Conservation (phyloP, 2,888 invertebrate species). For the Melanargia galathea region DNA sequence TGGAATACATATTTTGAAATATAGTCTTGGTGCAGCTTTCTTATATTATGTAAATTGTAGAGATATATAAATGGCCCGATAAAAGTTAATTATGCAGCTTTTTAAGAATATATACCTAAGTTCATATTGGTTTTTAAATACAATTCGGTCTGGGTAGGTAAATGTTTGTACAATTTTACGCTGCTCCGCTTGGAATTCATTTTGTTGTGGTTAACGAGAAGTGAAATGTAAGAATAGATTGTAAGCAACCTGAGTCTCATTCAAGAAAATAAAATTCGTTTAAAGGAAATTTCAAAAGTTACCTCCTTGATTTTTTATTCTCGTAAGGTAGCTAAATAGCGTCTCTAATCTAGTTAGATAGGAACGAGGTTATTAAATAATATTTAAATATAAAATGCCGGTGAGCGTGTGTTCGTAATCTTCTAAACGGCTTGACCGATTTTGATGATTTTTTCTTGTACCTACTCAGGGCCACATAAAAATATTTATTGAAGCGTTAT, state of each 20-base stretch:
- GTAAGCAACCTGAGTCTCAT: slow-evolving; percentile 7
- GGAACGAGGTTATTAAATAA: too few relatives aligned
- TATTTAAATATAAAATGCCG: too few relatives aligned
- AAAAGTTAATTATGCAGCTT: neutral
- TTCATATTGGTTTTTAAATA: slow-evolving; percentile 27
- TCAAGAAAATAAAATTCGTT: neutral
- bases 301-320: neutral
- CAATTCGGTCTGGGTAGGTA: slow-evolving; percentile 19
- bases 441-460: too few relatives aligned
- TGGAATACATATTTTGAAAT: neutral
- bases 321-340: neutral
- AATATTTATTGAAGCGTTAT: too few relatives aligned
- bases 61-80: too few relatives aligned
- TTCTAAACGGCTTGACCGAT: too few relatives aligned
- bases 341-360: too few relatives aligned
- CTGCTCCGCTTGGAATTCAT: slow-evolving; percentile 18
- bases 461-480: too few relatives aligned
- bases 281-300: neutral
- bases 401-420: too few relatives aligned
- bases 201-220: slow-evolving; percentile 20
- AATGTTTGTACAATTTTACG: slow-evolving; percentile 34
- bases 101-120: slow-evolving; percentile 7
- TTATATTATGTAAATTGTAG: too few relatives aligned
- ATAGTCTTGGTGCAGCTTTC: too few relatives aligned
- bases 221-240: slow-evolving; percentile 21